Percentiles rank a stretch among this genome's conserved stretches.
These are phyloP conservation scores for Phodopus roborovskii DNA, from an alignment of 2,113 vertebrate genomes.

Conservation along the genomic window DNA sequence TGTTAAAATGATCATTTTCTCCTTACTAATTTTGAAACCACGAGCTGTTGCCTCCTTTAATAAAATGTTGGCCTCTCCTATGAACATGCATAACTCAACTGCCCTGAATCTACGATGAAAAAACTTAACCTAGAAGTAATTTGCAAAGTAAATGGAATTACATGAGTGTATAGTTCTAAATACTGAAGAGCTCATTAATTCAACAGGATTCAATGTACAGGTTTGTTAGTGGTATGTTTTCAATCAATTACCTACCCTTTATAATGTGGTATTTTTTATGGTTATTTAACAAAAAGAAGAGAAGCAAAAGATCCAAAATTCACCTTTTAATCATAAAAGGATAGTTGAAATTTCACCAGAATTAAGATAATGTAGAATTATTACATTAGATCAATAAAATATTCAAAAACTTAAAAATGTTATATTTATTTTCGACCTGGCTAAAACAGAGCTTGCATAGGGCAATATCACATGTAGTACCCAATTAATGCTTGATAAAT, in stretches of 20 bases:
- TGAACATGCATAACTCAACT: not conserved
- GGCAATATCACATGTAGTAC: not conserved
- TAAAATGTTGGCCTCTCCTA: slow-evolving; percentile 55
- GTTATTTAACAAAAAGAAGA: slow-evolving; percentile 22
- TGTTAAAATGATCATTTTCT: slow-evolving; percentile 83
- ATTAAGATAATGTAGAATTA: slow-evolving; percentile 37
- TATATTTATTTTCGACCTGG: not conserved
- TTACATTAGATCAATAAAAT: not conserved
- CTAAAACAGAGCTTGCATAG: not conserved
- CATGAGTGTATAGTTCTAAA: not conserved
- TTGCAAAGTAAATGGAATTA: slow-evolving; percentile 12
- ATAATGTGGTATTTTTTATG: not conserved
- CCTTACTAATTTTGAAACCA: slow-evolving; percentile 77
- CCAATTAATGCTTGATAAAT: slow-evolving; percentile 19
- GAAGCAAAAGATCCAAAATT: not conserved
- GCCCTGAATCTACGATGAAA: not conserved
- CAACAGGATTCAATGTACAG: not conserved
- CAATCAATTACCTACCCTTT: slow-evolving; percentile 5
- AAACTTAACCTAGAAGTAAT: slow-evolving; percentile 47
- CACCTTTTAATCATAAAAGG: not conserved
- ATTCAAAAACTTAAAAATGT: not conserved
- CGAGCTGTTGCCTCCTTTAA: slow-evolving; percentile 62
- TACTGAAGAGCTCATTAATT: slow-evolving; percentile 28
- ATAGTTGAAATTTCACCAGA: slow-evolving; percentile 25
- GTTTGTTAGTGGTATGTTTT: not conserved